Evolutionary conservation across 1,140 invertebrate species (phyloP).

Genomic region (Drosophila asahinai): DNA sequence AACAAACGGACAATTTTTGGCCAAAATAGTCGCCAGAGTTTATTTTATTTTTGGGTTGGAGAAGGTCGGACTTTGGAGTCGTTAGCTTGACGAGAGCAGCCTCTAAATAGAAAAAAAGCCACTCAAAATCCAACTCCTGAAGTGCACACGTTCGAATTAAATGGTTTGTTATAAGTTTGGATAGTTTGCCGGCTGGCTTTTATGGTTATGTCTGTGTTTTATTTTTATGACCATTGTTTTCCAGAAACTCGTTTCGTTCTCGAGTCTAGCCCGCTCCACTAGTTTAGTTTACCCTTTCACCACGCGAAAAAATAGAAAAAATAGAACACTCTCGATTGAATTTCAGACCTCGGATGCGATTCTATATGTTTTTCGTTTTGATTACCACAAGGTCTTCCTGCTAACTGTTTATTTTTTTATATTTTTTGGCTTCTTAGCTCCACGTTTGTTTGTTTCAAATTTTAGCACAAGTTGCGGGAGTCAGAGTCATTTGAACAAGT

Average conservation of each 20-base stretch:
- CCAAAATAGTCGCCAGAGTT: constrained; percentile 39
- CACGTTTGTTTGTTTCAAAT: constrained; percentile 50
- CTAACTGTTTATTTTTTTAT: constrained; percentile 36
- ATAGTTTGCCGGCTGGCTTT: constrained; percentile 36
- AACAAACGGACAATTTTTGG: constrained; percentile 51
- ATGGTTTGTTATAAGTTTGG: constrained; percentile 44
- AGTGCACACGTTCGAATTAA: constrained; percentile 55
- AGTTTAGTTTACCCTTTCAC: constrained; percentile 39
- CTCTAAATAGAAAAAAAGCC: constrained; percentile 47
- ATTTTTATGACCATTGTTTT: constrained; percentile 25
- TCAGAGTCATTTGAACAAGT: constrained; percentile 44
- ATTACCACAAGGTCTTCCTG: constrained; percentile 43
- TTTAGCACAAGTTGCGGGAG: constrained; percentile 62
- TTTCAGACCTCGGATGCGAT: constrained; percentile 4
- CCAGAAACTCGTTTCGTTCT: constrained; percentile 44
- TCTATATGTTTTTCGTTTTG: constrained; percentile 20
- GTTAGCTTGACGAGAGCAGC: constrained; percentile 64
- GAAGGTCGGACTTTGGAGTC: constrained; percentile 69
- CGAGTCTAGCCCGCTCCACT: constrained; percentile 6
- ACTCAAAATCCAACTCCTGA: constrained; percentile 26
- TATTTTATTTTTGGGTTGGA: constrained; percentile 16
- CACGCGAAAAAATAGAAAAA: neutral
- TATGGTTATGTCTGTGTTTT: constrained; percentile 3
- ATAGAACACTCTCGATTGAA: constrained; percentile 52
- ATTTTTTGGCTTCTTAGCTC: constrained; percentile 4